phyloP scores from a whole-genome alignment of 2,113 vertebrate species.

The Indicator maculatus region DNA sequence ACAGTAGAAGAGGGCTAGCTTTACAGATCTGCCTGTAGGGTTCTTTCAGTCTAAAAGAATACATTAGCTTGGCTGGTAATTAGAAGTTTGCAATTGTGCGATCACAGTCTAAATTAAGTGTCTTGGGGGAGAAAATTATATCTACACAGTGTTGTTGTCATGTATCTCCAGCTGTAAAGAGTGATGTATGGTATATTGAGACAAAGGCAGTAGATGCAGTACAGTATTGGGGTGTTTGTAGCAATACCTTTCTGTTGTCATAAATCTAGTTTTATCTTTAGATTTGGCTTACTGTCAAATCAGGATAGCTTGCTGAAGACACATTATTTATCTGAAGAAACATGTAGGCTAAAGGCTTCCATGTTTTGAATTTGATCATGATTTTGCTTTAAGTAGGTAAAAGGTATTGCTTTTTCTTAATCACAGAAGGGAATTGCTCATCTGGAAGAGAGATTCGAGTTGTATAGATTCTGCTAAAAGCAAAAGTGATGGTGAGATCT shows the following conservation, averaged over 20 bases:
- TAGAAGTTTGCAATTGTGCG: background rate
- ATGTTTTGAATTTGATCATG: background rate
- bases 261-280: background rate
- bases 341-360: background rate
- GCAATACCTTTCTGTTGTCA: background rate
- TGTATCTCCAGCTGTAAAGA: background rate
- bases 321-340: background rate
- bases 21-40: background rate
- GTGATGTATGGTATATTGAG: background rate
- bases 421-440: background rate
- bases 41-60: background rate
- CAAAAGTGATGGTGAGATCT: background rate
- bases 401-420: background rate
- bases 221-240: background rate
- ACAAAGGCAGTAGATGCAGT: background rate
- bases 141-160: rapidly evolving
- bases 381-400: background rate
- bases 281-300: background rate
- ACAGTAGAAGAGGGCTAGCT: background rate
- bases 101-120: background rate
- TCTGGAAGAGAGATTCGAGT: background rate
- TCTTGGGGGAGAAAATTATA: background rate
- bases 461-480: background rate
- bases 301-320: background rate
- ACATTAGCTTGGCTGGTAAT: background rate